Percentiles rank a stretch among this genome's conserved stretches.
These are phyloP conservation scores for Callinectes sapidus DNA, from an alignment of 2,888 invertebrate species.

Conservation along the genomic window DNA sequence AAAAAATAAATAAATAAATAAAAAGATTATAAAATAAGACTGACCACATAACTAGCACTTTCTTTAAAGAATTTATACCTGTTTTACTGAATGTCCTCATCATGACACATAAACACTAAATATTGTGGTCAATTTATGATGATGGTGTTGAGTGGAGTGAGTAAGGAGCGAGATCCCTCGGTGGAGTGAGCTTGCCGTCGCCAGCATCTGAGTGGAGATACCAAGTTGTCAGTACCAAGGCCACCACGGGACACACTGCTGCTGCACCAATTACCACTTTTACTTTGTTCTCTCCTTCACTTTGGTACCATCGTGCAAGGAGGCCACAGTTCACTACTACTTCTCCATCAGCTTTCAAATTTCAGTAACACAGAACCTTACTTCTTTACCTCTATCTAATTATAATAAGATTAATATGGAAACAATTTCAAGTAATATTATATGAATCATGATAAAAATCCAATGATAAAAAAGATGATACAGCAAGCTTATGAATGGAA, in stretches of 20 bases:
- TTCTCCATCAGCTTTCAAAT: slow-evolving; percentile 47
- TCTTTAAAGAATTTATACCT: slow-evolving; percentile 61
- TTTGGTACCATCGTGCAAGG: slow-evolving; percentile 49
- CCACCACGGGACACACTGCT: slow-evolving; percentile 59
- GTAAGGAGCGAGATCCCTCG: slow-evolving; percentile 67
- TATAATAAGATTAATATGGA: slow-evolving; percentile 3
- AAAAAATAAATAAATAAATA: slow-evolving; percentile 52
- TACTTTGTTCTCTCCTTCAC: slow-evolving; percentile 44
- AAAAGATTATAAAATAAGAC: slow-evolving; percentile 58
- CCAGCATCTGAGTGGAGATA: slow-evolving; percentile 73
- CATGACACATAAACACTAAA: slow-evolving; percentile 66
- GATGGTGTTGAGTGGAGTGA: slow-evolving; percentile 61
- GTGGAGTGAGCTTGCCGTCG: slow-evolving; percentile 69
- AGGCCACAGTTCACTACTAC: slow-evolving; percentile 59
- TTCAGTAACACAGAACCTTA: slow-evolving; percentile 50
- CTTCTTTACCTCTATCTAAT: slow-evolving; percentile 48
- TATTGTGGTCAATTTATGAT: slow-evolving; percentile 65
- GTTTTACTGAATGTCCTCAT: slow-evolving; percentile 66
- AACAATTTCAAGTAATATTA: slow-evolving; percentile 49
- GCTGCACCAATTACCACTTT: slow-evolving; percentile 53
- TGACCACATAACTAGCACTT: slow-evolving; percentile 66
- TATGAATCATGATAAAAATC: slow-evolving; percentile 41
- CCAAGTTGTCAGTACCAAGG: slow-evolving; percentile 72
- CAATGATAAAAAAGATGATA: slow-evolving; percentile 56
- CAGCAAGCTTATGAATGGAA: slow-evolving; percentile 48